Evolutionary conservation across 2,888 invertebrate species (phyloP), one percentile per base, ranked within the genome.

Genomic region (Melanostoma mellinum): DNA sequence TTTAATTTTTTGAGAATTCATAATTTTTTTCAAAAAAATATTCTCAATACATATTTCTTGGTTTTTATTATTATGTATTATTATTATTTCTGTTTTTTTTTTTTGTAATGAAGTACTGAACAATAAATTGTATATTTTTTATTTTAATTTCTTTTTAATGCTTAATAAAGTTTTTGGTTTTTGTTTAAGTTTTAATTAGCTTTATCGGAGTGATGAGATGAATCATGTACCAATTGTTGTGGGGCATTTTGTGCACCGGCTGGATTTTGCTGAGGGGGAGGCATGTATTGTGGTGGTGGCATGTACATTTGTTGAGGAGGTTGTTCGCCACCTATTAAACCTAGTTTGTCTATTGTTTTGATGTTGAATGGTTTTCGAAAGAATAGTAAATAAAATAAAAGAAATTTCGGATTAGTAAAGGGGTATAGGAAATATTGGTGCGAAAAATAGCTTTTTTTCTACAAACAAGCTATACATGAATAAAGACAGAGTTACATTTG

Each of bases 241-340:
- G 81, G 94, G 88, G 92, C 74, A 85, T 92, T 92, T 92, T 87
- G 92, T 60, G 93, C 93, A 88, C 92, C 93, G 67, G 93, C 92
- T 86, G 93, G 92, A 9, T 93, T 92, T 87, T 93, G 93, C 85
- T 92, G 93, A 85, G 89, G 91, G 81, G 91, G 90, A 85, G 93
- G 93, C 86, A 87, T 89, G 87, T 89, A 89, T 86, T 89, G 89
- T 93, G 87, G 90, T 90, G 35, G 92, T 90, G 46, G 89, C 92
- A 81, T 89, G 87, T 90, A 90, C 79, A 84, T 81, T 61, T 80
- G 86, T 87, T 89, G 90, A 73, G 88, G 90, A 84, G 88, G 90
- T 86, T 87, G 88, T 85, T 90, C 90, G 75, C 90, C 89, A 80
- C 90, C 90, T 87, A 90, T 90, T 87, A 90, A 88, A 85, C 90